A percentile compares a stretch with the other conserved stretches of the same genome.
These are phyloP conservation scores for Callinectes sapidus DNA, from an alignment of 2,888 invertebrate genomes.

Conservation along the genomic window DNA sequence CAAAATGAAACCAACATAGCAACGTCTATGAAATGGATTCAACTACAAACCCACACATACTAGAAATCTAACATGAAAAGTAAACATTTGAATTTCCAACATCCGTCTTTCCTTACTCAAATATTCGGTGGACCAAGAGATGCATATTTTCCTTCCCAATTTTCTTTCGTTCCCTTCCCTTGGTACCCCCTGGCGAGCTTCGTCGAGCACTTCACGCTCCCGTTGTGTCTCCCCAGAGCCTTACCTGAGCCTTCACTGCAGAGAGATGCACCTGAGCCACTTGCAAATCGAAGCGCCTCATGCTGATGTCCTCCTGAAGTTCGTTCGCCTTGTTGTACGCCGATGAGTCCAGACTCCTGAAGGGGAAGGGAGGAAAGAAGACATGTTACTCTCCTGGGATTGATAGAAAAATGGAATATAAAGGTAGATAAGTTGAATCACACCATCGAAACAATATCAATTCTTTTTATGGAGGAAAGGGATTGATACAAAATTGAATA, in stretches of 20 bases:
- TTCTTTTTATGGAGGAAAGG: no score
- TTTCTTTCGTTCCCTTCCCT: neutral
- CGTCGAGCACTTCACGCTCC: neutral
- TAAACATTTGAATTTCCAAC: neutral
- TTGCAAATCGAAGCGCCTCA: slow-evolving; percentile 94
- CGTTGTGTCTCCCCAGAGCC: neutral
- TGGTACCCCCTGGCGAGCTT: no score
- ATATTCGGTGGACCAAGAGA: neutral
- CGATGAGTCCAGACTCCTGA: slow-evolving; percentile 84
- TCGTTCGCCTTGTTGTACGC: slow-evolving; percentile 95
- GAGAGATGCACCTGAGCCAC: slow-evolving; percentile 93
- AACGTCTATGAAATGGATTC: neutral
- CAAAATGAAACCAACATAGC: neutral
- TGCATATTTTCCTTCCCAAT: neutral
- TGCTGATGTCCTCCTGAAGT: slow-evolving; percentile 94
- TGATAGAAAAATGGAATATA: neutral
- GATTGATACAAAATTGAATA: no score
- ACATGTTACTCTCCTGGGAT: neutral
- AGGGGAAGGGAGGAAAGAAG: slow-evolving; percentile 49
- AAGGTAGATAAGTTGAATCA: neutral
- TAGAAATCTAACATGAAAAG: neutral
- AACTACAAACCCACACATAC: neutral
- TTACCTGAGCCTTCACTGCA: slow-evolving; percentile 92
- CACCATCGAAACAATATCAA: no score
- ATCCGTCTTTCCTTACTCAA: neutral